phyloP scores from a whole-genome alignment of 2,797 vertebrate species.

The Protonibea diacanthus region DNA sequence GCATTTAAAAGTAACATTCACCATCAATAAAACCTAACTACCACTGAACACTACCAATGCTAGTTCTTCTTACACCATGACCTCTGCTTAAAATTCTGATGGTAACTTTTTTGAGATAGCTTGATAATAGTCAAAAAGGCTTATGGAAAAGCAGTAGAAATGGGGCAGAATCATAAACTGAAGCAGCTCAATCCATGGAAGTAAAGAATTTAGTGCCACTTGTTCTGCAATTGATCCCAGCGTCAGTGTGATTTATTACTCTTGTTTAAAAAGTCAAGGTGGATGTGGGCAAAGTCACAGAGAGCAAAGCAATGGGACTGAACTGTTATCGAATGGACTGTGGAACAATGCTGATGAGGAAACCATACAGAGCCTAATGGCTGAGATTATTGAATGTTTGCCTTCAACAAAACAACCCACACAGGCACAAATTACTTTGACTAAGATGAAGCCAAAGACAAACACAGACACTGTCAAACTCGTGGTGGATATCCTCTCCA shows the following conservation, averaged over 20 bases:
- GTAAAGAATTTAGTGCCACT: constrained; percentile 57
- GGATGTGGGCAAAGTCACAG: constrained; percentile 55
- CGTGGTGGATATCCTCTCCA: neutral
- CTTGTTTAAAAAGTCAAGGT: constrained; percentile 65
- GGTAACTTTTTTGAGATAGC: constrained; percentile 19
- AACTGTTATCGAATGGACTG: constrained; percentile 32
- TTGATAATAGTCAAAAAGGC: neutral
- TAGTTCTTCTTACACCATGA: constrained; percentile 19
- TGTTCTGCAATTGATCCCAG: constrained; percentile 60
- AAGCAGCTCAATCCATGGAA: constrained; percentile 42
- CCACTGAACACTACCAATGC: constrained; percentile 7
- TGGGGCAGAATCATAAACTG: constrained; percentile 35
- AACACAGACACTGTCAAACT: constrained; percentile 19
- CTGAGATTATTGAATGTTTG: constrained; percentile 63
- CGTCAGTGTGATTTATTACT: constrained; percentile 60
- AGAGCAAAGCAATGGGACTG: constrained; percentile 31
- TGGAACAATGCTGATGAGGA: constrained; percentile 44
- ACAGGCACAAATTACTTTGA: constrained; percentile 52
- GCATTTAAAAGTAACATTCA: constrained; percentile 10
- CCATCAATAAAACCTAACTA: constrained; percentile 16
- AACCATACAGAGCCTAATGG: constrained; percentile 43
- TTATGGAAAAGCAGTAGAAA: constrained; percentile 13
- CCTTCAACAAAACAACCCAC: constrained; percentile 51
- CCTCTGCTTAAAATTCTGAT: neutral
- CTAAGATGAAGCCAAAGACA: constrained; percentile 42